phyloP scores from a whole-genome alignment of 2,888 invertebrate genomes.

The Callinectes sapidus region DNA sequence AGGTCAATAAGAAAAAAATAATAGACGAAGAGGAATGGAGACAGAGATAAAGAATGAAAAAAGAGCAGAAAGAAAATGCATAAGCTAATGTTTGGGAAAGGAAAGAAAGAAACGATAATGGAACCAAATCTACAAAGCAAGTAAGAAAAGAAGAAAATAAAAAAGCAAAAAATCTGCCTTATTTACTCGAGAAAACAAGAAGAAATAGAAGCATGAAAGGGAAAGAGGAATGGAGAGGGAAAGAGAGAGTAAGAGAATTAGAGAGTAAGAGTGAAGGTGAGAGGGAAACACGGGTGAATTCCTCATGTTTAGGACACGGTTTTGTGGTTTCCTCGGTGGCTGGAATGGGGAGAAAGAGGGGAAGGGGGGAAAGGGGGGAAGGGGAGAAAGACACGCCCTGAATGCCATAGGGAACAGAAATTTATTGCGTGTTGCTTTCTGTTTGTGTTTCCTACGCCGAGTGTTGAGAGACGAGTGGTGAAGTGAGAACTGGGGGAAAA shows the following conservation, averaged over 20 bases:
- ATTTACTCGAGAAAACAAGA: too few relatives aligned
- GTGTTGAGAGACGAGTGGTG: neutral
- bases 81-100: neutral
- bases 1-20: neutral
- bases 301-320: neutral
- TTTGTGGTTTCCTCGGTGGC: neutral
- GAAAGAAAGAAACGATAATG: neutral
- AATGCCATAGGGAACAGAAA: neutral
- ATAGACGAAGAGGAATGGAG: neutral
- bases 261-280: neutral
- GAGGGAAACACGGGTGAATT: neutral
- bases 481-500: neutral
- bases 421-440: neutral
- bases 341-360: neutral
- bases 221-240: neutral
- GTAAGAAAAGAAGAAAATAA: neutral
- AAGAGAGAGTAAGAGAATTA: neutral
- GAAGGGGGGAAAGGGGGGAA: neutral
- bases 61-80: neutral
- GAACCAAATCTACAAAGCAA: neutral
- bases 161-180: too few relatives aligned
- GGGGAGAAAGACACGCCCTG: slow-evolving; percentile 20
- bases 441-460: too few relatives aligned
- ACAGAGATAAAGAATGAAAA: neutral
- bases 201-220: too few relatives aligned